Evolutionary conservation across 2,113 vertebrate species (phyloP), one percentile per base, ranked within the genome.

Genomic region (Nycticorax nycticorax): DNA sequence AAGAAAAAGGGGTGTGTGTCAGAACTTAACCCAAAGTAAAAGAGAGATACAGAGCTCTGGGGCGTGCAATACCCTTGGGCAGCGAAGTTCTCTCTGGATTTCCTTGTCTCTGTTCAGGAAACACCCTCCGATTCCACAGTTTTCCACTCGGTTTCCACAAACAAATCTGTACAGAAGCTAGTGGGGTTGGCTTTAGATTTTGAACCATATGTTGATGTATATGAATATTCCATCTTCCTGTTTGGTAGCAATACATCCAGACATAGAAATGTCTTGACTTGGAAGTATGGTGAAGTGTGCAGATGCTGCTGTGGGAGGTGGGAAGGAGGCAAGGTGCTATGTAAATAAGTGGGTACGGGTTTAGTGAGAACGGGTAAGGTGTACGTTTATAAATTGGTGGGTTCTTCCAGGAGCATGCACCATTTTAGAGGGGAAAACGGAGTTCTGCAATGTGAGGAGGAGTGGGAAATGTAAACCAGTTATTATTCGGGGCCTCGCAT

Each of bases 271-370:
- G 57, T 6, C 59, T 53, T 26, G 14, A 2, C 66, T 47, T 37
- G 93, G 67, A 59, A 43, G 60, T 2, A 2, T 16, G 5, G 81
- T 41, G 66, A 12, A 20, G 45, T 0, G 8, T 37, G 10, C 85
- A 88, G 85, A 55, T 95, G 95, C 92, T n/a, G 73, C 88, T 14
- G 88, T 26, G 88, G 92, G 92, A 88, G 91, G 82, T 83, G 88
- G 90, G 92, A 50, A 74, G 59, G 39, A 63, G 76, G 18, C 60
- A 37, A 30, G 48, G 75, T 52, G 53, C 53, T 4, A 1, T 27
- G 64, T 67, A 84, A 87, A 63, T 41, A 85, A n/a, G 76, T 18
- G 69, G 60, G 68, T 20, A 23, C n/a, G 45, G 68, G 10, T 68
- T 92, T 71, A 23, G 77, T 57, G 80, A 63, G 77, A 74, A 71